A percentile compares a stretch with the other conserved stretches of the same genome.
phyloP scores from a whole-genome alignment of 2,113 vertebrate species.

The Poecile atricapillus region DNA sequence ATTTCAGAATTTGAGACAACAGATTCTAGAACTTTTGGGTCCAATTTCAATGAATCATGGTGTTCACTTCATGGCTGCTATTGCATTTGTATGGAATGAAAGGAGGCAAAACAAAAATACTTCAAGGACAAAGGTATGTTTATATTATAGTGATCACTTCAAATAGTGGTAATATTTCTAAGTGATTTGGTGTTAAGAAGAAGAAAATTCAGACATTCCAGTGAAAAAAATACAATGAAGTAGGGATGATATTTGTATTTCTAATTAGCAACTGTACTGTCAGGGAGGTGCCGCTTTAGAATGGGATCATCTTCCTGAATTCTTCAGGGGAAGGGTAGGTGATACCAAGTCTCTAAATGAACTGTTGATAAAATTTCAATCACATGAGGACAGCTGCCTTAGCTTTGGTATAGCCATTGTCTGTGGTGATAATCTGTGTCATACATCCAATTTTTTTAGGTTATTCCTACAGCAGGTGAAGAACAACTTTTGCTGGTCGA shows the following conservation, averaged over 20 bases:
- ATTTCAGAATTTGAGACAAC: constrained; percentile 91
- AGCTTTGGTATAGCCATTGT: not conserved
- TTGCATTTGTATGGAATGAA: constrained; percentile 98
- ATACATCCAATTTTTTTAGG: constrained; percentile 68
- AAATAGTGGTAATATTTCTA: not conserved
- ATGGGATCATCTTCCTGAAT: not conserved
- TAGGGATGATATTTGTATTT: not conserved
- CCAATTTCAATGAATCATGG: constrained; percentile 99
- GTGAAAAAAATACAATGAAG: not conserved
- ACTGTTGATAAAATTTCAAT: not conserved
- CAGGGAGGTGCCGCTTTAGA: not conserved
- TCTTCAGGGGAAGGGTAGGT: not conserved
- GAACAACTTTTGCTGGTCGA: constrained; percentile 95
- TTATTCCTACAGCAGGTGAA: constrained; percentile 91
- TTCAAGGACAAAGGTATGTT: constrained; percentile 85
- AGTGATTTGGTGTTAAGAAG: not conserved
- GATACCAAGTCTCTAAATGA: not conserved
- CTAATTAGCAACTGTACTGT: not conserved
- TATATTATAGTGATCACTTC: not conserved
- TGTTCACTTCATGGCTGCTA: constrained; percentile 97
- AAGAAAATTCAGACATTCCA: not conserved
- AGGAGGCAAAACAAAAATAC: constrained; percentile 84
- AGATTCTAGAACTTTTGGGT: constrained; percentile 94
- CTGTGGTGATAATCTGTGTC: not conserved
- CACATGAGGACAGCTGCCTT: not conserved